These are phyloP conservation scores for Eidolon helvum DNA, from an alignment of 2,113 vertebrate genomes.

Conservation along the genomic window DNA sequence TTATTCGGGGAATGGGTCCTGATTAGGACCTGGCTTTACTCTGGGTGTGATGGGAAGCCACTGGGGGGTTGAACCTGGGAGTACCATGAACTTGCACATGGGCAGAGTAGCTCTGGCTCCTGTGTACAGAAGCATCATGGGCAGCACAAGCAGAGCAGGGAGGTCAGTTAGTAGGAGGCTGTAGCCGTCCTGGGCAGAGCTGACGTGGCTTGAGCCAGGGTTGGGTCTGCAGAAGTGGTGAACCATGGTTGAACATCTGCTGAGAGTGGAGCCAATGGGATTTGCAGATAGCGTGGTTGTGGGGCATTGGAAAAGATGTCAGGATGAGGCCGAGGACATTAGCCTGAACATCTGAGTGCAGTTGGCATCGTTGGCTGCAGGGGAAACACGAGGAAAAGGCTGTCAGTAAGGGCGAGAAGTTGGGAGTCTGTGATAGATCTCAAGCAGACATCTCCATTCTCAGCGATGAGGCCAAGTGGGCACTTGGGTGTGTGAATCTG, in stretches of 20 bases:
- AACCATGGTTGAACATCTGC: background rate
- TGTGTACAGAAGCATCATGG: background rate
- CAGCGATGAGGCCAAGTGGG: background rate
- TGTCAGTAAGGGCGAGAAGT: background rate
- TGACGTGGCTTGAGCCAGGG: background rate
- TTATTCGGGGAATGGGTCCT: accelerated
- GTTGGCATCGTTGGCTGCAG: background rate
- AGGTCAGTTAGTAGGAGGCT: background rate
- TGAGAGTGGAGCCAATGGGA: background rate
- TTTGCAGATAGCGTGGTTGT: background rate
- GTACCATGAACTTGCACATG: background rate
- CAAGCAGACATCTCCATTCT: background rate
- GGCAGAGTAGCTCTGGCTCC: background rate
- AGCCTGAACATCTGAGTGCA: background rate
- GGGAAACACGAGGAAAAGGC: background rate
- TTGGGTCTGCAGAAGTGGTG: background rate
- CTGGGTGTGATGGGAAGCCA: background rate
- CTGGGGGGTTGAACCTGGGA: background rate
- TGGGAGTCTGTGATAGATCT: background rate
- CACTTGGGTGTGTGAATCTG: background rate
- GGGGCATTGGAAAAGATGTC: background rate
- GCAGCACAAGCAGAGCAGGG: background rate
- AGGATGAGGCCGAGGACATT: background rate
- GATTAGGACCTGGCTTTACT: background rate
- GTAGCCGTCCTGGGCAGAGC: background rate